Evolutionary conservation across 2,797 vertebrate species (phyloP).

Genomic region (Eremophila alpestris): DNA sequence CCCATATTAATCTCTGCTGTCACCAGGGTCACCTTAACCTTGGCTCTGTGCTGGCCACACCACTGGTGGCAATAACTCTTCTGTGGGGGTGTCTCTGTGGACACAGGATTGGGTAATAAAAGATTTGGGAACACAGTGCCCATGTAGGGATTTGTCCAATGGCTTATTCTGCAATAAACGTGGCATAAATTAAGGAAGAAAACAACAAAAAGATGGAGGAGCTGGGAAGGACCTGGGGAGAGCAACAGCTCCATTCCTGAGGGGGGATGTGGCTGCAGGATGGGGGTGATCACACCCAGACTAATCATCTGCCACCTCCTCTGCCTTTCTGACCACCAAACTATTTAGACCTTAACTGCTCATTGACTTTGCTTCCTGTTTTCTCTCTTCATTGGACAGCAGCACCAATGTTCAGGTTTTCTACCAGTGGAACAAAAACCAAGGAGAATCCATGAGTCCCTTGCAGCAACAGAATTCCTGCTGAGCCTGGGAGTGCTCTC

Average conservation of each 20-base stretch:
- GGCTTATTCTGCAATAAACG: not conserved
- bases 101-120: not conserved
- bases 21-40: not conserved
- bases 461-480: not conserved
- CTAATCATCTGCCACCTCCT: not conserved
- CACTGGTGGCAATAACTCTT: not conserved
- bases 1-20: not conserved
- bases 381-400: not conserved
- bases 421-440: not conserved
- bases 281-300: not conserved
- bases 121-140: not conserved
- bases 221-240: not conserved
- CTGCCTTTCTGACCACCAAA: not conserved
- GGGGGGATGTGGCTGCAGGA: not conserved
- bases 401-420: not conserved
- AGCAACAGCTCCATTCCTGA: not conserved
- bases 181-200: not conserved
- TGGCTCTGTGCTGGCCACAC: not conserved
- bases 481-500: not conserved
- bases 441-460: not conserved
- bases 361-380: not conserved
- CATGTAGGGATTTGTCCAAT: not conserved
- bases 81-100: not conserved
- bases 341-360: rapidly evolving
- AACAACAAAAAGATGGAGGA: not conserved